These are phyloP conservation scores for Hippocampus barbouri DNA, from an alignment of 2,113 vertebrate genomes.

Conservation along the genomic window DNA sequence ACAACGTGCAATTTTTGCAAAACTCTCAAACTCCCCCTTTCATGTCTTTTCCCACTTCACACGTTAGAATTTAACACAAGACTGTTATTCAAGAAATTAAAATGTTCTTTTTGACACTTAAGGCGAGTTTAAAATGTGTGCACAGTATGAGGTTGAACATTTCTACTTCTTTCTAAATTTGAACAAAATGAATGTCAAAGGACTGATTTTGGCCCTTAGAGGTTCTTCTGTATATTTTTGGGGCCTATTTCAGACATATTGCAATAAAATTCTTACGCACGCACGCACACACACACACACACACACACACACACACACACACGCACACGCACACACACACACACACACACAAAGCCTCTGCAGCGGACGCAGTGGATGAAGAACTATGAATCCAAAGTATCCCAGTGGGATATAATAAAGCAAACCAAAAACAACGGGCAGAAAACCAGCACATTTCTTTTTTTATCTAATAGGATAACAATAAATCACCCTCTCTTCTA, in stretches of 20 bases:
- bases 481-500: background rate
- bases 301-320: background rate
- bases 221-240: background rate
- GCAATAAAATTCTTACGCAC: background rate
- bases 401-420: constrained; percentile 6
- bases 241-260: background rate
- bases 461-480: background rate
- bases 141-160: background rate
- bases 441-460: background rate
- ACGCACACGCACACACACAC: background rate
- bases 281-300: background rate
- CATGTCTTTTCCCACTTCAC: too few relatives aligned
- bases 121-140: background rate
- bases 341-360: background rate
- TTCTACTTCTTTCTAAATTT: background rate
- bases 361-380: constrained; percentile 3
- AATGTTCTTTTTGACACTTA: background rate
- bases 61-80: too few relatives aligned
- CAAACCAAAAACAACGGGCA: background rate
- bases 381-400: constrained; percentile 1
- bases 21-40: too few relatives aligned
- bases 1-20: too few relatives aligned
- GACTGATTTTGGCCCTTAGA: background rate
- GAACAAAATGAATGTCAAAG: background rate
- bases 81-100: too few relatives aligned